phyloP scores from a whole-genome alignment of 2,888 invertebrate genomes.

The Spialia ferax region DNA sequence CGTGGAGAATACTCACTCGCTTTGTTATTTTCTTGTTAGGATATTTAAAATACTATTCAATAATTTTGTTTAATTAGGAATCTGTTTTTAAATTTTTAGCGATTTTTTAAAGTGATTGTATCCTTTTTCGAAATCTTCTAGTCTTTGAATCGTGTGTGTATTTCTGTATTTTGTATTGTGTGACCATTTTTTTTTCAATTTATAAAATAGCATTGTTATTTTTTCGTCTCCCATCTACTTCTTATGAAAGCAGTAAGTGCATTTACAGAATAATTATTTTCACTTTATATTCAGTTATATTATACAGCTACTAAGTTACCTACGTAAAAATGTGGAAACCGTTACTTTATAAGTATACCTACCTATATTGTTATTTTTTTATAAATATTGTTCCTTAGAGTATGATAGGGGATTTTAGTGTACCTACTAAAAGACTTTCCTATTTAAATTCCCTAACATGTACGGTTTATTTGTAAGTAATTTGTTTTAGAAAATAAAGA shows the following conservation, averaged over 20 bases:
- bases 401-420: constrained; percentile 30
- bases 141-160: not conserved
- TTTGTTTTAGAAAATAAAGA: constrained; percentile 35
- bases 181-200: too few species aligned
- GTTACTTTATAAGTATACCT: constrained; percentile 24
- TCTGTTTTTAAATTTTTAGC: too few species aligned
- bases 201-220: too few species aligned
- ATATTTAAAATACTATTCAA: too few species aligned
- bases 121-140: not conserved
- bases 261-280: too few species aligned
- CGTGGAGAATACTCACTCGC: too few species aligned
- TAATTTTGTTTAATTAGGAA: too few species aligned
- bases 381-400: constrained; percentile 38
- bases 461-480: constrained; percentile 35
- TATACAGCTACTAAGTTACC: too few species aligned
- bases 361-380: constrained; percentile 38
- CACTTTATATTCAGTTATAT: not conserved
- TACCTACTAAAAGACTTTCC: constrained; percentile 36
- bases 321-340: constrained; percentile 21
- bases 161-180: too few species aligned
- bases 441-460: constrained; percentile 28
- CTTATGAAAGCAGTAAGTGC: too few species aligned
- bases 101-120: too few species aligned
- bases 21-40: not conserved
- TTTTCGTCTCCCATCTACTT: too few species aligned